Evolutionary conservation across 2,797 vertebrate genomes (phyloP).

Genomic region (Nannoperca obscura): DNA sequence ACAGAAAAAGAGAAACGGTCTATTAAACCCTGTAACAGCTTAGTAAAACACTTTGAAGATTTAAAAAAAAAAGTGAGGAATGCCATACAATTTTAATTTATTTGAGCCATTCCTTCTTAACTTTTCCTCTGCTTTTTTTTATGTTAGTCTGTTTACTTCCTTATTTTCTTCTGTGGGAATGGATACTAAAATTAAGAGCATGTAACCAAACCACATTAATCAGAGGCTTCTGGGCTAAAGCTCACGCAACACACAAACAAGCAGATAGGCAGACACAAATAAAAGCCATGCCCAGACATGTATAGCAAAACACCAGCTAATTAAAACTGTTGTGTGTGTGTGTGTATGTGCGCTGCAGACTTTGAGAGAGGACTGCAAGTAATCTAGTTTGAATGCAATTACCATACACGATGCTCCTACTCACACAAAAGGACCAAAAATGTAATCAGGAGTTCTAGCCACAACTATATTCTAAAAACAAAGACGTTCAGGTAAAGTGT

Average conservation of each 20-base stretch:
- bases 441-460: not conserved
- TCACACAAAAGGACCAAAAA: constrained; percentile 5
- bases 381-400: constrained; percentile 12
- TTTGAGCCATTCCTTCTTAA: constrained; percentile 2
- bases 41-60: constrained; percentile 51
- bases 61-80: constrained; percentile 12
- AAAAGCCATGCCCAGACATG: constrained; percentile 46
- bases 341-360: constrained; percentile 22
- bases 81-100: constrained; percentile 22
- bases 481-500: not conserved
- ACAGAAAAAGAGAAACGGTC: constrained; percentile 18
- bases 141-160: constrained; percentile 4
- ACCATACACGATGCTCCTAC: not conserved
- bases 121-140: constrained; percentile 6
- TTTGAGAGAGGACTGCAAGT: constrained; percentile 11
- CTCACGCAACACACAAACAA: constrained; percentile 31
- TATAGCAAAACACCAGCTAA: constrained; percentile 46
- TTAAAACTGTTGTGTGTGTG: constrained; percentile 23
- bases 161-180: constrained; percentile 18
- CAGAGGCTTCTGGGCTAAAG: constrained; percentile 16
- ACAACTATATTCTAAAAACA: not conserved
- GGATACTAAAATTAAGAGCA: constrained; percentile 18
- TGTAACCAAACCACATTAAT: constrained; percentile 55
- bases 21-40: constrained; percentile 29
- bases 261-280: constrained; percentile 24